Evolutionary conservation across 2,888 invertebrate genomes (phyloP).

Genomic region (Venusia cambrica): DNA sequence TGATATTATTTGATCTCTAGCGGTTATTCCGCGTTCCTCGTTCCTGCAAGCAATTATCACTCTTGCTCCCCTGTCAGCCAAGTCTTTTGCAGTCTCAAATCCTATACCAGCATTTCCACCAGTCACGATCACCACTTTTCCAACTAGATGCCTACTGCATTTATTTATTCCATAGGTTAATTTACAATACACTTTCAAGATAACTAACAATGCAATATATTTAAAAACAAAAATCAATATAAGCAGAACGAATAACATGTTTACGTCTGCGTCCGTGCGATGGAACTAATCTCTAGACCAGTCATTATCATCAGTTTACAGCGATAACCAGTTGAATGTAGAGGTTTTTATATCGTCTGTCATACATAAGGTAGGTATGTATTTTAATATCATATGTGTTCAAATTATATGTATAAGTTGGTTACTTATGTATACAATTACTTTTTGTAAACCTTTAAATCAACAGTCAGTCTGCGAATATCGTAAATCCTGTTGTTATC

Average conservation of each 20-base stretch:
- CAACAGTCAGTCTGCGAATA: no score
- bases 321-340: no score
- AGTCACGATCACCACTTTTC: slow-evolving; percentile 91
- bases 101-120: slow-evolving; percentile 92
- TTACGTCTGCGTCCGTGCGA: background rate
- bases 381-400: no score
- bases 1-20: slow-evolving; percentile 49
- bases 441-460: no score
- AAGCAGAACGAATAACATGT: slow-evolving; percentile 37
- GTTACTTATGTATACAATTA: no score
- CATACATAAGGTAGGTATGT: no score
- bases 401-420: no score
- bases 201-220: slow-evolving; percentile 27
- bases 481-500: no score
- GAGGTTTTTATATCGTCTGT: no score
- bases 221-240: slow-evolving; percentile 30
- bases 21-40: slow-evolving; percentile 82
- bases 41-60: slow-evolving; percentile 91
- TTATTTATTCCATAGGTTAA: slow-evolving; percentile 49
- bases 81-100: slow-evolving; percentile 86
- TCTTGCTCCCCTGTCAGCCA: slow-evolving; percentile 87
- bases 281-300: no score
- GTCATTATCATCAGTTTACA: no score
- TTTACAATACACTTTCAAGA: slow-evolving; percentile 37
- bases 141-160: slow-evolving; percentile 79